These are phyloP conservation scores for Caenorhabditis elegans DNA, from an alignment of 1,140 invertebrate genomes.

Conservation along the genomic window DNA sequence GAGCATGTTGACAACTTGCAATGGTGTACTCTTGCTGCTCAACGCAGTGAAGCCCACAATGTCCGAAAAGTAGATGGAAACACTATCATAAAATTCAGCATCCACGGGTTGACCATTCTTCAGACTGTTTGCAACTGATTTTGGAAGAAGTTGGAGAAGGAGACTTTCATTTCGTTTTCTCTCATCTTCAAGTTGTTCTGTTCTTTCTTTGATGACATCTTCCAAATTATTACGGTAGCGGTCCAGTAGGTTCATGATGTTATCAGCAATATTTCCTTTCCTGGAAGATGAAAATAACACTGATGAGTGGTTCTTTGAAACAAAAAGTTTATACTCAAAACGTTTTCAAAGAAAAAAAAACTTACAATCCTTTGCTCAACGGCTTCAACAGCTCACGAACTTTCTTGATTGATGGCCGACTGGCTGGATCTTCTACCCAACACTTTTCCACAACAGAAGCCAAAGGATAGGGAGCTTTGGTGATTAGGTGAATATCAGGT, in stretches of 20 bases:
- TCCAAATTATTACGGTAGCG: slow-evolving; percentile 81
- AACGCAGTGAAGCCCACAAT: slow-evolving; percentile 45
- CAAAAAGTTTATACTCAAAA: no score
- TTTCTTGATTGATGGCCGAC: slow-evolving; percentile 29
- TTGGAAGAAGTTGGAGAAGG: slow-evolving; percentile 84
- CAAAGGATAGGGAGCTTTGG: not conserved
- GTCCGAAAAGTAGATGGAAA: slow-evolving; percentile 46
- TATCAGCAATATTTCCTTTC: slow-evolving; percentile 82
- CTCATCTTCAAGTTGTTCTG: slow-evolving; percentile 86
- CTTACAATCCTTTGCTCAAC: slow-evolving; percentile 31
- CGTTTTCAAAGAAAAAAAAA: no score
- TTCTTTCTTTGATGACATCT: slow-evolving; percentile 83
- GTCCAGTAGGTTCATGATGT: slow-evolving; percentile 82
- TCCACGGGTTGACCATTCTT: slow-evolving; percentile 43
- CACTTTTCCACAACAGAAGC: not conserved
- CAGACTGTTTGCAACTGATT: slow-evolving; percentile 68
- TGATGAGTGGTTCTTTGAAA: not conserved
- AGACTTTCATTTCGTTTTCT: slow-evolving; percentile 89
- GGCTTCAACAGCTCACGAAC: not conserved
- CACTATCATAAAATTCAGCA: slow-evolving; percentile 37
- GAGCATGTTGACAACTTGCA: slow-evolving; percentile 79
- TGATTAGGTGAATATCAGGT: slow-evolving; percentile 35
- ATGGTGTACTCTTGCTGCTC: slow-evolving; percentile 42
- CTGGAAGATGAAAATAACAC: slow-evolving; percentile 62
- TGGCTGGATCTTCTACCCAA: slow-evolving; percentile 38